phyloP scores from a whole-genome alignment of 2,888 invertebrate genomes.

The Melanostoma scalare region DNA sequence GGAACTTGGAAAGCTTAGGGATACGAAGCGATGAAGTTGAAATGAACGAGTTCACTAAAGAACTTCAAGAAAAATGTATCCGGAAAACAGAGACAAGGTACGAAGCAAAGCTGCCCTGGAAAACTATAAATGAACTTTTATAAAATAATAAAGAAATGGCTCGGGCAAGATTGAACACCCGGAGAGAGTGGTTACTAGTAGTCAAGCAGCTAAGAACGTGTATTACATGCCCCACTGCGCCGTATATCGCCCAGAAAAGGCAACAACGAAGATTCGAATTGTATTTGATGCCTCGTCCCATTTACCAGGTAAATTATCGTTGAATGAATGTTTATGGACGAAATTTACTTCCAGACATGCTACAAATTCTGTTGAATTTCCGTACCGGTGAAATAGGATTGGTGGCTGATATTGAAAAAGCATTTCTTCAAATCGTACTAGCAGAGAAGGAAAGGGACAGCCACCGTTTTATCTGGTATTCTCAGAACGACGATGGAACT shows the following conservation, averaged over 20 bases:
- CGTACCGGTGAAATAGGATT: slow-evolving; percentile 15
- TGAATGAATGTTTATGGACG: slow-evolving; percentile 40
- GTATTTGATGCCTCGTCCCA: slow-evolving; percentile 27
- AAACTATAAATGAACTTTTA: background rate
- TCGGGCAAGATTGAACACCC: slow-evolving; percentile 16
- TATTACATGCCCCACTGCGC: slow-evolving; percentile 27
- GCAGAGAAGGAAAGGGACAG: slow-evolving; percentile 23
- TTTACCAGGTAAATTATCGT: slow-evolving; percentile 2
- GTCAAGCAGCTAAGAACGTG: background rate
- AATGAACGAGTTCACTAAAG: slow-evolving; percentile 8
- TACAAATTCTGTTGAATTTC: slow-evolving; percentile 15
- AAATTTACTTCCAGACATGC: slow-evolving; percentile 36
- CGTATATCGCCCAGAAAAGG: slow-evolving; percentile 27
- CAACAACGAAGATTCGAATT: slow-evolving; percentile 15
- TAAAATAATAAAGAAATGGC: slow-evolving; percentile 18
- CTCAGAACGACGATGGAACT: background rate
- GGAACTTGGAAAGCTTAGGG: background rate
- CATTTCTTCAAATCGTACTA: slow-evolving; percentile 14
- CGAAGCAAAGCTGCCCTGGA: slow-evolving; percentile 10
- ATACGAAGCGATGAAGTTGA: slow-evolving; percentile 7
- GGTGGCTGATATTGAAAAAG: slow-evolving; percentile 26
- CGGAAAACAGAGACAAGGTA: slow-evolving; percentile 1
- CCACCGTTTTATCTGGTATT: slow-evolving; percentile 19
- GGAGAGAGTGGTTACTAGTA: background rate
- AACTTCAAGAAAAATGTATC: slow-evolving; percentile 8